A percentile compares a stretch with the other conserved stretches of the same genome.
phyloP scores from a whole-genome alignment of 37 sponge, comb jelly and placozoan species.

The Halichondria panicea region DNA sequence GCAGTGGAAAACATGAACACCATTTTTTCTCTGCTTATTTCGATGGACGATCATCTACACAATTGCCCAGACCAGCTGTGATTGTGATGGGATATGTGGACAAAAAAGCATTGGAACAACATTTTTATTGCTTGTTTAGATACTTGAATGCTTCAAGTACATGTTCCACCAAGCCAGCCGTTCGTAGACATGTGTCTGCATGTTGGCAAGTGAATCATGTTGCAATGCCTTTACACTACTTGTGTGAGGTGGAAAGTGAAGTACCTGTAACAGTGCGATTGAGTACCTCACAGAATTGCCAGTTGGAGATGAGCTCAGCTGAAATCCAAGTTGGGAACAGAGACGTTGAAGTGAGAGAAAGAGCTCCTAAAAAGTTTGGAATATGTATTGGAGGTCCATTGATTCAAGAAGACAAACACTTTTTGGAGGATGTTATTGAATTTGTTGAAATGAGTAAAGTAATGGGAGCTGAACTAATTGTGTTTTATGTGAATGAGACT shows the following conservation, averaged over 20 bases:
- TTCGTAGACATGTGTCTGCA: neutral
- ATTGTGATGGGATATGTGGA: conserved; percentile 22
- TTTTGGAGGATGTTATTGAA: neutral
- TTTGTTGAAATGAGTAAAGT: conserved; percentile 32
- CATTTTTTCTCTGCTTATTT: conserved; percentile 37
- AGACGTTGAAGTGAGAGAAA: no score
- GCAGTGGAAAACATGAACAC: no score
- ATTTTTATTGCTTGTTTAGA: conserved; percentile 1
- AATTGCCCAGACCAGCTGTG: conserved; percentile 3
- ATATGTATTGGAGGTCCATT: conserved; percentile 27
- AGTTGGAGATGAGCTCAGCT: neutral
- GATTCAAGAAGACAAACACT: neutral
- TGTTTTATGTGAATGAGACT: conserved; percentile 8
- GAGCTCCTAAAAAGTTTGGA: conserved; percentile 34
- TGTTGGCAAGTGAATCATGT: neutral
- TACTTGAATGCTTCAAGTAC: neutral
- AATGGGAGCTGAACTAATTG: conserved; percentile 24
- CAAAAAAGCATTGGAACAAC: neutral
- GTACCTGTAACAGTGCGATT: neutral
- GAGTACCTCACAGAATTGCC: neutral
- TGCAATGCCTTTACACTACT: neutral
- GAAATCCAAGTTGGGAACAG: conserved; percentile 11
- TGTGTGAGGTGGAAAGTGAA: neutral
- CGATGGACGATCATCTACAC: neutral
- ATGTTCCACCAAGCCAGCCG: neutral